Percentiles rank a stretch among this genome's conserved stretches.
Evolutionary conservation across 2,888 invertebrate species (phyloP).

Genomic region (Drosophila parthenogenetica): DNA sequence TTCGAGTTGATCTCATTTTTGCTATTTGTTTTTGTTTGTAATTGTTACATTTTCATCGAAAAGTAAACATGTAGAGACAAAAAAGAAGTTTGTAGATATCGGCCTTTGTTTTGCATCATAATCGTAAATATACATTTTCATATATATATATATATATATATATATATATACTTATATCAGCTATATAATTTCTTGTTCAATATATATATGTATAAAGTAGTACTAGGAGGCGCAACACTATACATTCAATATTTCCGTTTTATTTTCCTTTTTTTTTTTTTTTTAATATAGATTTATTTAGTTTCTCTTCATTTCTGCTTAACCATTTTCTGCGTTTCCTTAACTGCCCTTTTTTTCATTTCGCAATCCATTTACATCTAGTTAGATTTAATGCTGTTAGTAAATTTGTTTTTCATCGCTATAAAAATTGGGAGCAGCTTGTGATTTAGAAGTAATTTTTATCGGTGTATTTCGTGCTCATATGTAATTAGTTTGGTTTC

Average conservation of each 20-base stretch:
- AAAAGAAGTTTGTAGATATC: conserved; percentile 61
- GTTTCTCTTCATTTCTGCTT: conserved; percentile 32
- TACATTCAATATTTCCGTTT: conserved; percentile 73
- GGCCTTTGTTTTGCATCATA: conserved; percentile 36
- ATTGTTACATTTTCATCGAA: conserved; percentile 51
- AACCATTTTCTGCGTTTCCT: conserved; percentile 25
- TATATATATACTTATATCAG: conserved; percentile 64
- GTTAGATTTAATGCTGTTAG: conserved; percentile 53
- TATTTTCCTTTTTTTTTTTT: conserved; percentile 51
- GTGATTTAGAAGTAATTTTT: conserved; percentile 49
- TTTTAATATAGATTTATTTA: conserved; percentile 53
- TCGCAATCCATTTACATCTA: conserved; percentile 49
- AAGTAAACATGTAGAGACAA: conserved; percentile 65
- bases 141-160: conserved; percentile 59
- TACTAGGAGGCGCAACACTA: conserved; percentile 79
- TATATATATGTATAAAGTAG: conserved; percentile 64
- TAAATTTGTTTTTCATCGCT: conserved; percentile 39
- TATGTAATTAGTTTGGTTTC: conserved; percentile 41
- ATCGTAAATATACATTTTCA: conserved; percentile 71
- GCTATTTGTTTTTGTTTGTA: conserved; percentile 39
- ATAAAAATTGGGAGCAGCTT: conserved; percentile 52
- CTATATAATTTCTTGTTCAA: conserved; percentile 65
- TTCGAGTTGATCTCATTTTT: conserved; percentile 49
- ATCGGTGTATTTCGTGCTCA: conserved; percentile 45
- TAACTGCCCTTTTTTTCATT: conserved; percentile 20